Evolutionary conservation across 1,140 invertebrate genomes (phyloP).

Genomic region (Drosophila mauritiana): DNA sequence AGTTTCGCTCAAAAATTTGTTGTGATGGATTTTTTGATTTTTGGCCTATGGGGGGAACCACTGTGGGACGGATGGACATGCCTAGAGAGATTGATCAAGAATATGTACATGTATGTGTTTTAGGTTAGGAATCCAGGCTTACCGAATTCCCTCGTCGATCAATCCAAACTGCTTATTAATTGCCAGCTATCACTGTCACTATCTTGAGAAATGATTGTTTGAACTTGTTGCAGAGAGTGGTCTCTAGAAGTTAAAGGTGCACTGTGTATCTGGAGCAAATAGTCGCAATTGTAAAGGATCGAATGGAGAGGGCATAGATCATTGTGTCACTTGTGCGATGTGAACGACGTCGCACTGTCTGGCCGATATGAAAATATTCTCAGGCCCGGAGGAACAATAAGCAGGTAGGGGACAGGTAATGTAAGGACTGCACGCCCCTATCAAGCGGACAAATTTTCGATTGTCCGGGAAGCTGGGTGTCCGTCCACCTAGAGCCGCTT

Average conservation of each 20-base stretch:
- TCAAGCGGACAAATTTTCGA: conserved; percentile 68
- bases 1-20: too few relatives aligned
- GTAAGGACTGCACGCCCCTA: conserved; percentile 82
- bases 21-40: too few relatives aligned
- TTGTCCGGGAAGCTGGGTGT: conserved; percentile 58
- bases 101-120: too few relatives aligned
- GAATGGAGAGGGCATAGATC: conserved; percentile 54
- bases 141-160: background rate
- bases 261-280: conserved; percentile 13
- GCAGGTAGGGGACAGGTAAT: conserved; percentile 53
- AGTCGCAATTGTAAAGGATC: conserved; percentile 28
- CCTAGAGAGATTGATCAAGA: too few relatives aligned
- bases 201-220: conserved; percentile 62
- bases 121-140: too few relatives aligned
- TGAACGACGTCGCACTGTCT: conserved; percentile 75
- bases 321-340: conserved; percentile 69
- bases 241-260: background rate
- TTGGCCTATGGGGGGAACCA: too few relatives aligned
- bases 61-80: too few relatives aligned
- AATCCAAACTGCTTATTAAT: conserved; percentile 56
- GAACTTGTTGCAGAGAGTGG: conserved; percentile 20
- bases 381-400: conserved; percentile 40
- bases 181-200: conserved; percentile 49
- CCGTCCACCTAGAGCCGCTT: conserved; percentile 46
- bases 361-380: conserved; percentile 67